Base-by-base conservation (phyloP, 2,888 invertebrate species). In the Cinara cedri region DNA sequence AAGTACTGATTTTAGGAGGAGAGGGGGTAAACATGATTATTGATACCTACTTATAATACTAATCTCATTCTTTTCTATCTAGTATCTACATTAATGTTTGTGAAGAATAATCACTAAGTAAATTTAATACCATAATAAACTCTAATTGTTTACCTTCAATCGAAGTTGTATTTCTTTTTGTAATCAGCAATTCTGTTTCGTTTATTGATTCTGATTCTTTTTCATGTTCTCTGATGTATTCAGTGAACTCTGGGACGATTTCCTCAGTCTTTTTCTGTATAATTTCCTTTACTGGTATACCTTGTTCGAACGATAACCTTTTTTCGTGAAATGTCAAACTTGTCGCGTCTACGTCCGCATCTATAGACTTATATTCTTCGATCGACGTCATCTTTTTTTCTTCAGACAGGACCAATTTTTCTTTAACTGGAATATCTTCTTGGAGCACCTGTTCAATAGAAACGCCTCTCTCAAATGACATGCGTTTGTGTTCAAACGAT, bases 211-310 rank as follows among this genome's bases (percentile, higher is more conserved):
- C 42, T 2, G 55, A n/a, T 42, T 70, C 70, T 19, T 62, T 60
- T 4, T 9, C 21, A 10, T 21, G 16, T 21, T 51, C 51, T 34
- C 3, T 34, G 19, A n/a, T 42, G 19, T 74, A 8, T 74, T 49
- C 51, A 13, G 8, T 34, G 34, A 4, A 85, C 81, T 84, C 86
- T 86, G n/a, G 84, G 85, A 1, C 86, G 83, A 82, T 87, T 86
- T 84, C 87, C 86, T 84, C 80, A 16, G 57, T 49, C 24, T 76
- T 78, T 85, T 85, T 86, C 86, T 3, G 84, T 82, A 82, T 85
- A 83, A 65, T 86, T 83, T 83, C 87, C 86, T 81, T 72, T 3
- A 74, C 78, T 1, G 81, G 71, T 54, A 71, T 76, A 3, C 80
- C 70, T 49, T 81, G 76, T 34, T 82, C 82, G 54, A 82, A 82